Percentiles rank a stretch among this genome's conserved stretches.
Conservation (phyloP, 2,113 vertebrate genomes). For the Meleagris gallopavo region DNA sequence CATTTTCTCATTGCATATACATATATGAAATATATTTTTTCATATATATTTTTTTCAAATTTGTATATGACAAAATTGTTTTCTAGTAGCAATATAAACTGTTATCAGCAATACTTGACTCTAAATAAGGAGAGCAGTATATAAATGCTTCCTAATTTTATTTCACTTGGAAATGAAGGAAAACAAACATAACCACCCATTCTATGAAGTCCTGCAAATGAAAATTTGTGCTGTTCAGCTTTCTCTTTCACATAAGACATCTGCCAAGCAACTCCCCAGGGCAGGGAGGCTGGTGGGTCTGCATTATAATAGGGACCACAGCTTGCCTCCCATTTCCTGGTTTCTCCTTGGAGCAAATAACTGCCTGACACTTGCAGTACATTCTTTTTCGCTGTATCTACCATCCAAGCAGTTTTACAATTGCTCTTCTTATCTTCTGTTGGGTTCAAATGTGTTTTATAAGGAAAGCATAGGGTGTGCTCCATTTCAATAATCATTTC, state of each 20-base stretch:
- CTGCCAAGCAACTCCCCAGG: neutral
- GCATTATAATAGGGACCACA: fast-evolving
- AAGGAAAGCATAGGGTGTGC: neutral
- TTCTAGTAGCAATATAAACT: neutral
- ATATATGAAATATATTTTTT: too few species aligned
- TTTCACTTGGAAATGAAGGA: neutral
- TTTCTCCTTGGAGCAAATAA: neutral
- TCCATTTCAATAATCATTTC: neutral
- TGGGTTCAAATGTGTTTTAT: constrained; percentile 8
- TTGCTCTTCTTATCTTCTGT: neutral
- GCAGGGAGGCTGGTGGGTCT: neutral
- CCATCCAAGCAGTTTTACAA: neutral
- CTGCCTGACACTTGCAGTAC: neutral
- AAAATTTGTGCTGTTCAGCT: neutral
- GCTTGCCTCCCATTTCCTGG: neutral
- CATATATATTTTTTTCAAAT: too few species aligned
- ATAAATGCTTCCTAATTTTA: neutral
- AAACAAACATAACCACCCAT: neutral
- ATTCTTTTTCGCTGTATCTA: neutral
- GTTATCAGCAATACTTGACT: neutral
- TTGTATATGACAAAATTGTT: neutral
- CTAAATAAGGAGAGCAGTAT: neutral
- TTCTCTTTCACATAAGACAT: neutral
- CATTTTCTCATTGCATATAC: neutral
- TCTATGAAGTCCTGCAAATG: neutral